A percentile compares a stretch with the other conserved stretches of the same genome.
Conservation (phyloP, 2,113 vertebrate species). For the Leptocoma aspasia region DNA sequence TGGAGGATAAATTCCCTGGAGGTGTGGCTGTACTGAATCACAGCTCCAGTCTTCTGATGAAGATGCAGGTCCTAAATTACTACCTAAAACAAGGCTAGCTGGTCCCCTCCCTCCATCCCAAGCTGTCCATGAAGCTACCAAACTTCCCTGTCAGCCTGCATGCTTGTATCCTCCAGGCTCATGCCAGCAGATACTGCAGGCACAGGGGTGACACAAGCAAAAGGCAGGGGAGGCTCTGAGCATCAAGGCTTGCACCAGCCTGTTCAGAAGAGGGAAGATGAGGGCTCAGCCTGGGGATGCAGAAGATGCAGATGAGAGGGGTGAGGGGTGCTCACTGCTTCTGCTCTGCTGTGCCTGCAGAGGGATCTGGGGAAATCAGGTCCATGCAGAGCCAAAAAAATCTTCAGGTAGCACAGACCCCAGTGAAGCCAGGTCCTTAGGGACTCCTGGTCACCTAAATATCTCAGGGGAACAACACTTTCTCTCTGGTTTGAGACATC, state of each 20-base stretch:
- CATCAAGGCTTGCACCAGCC: fast-evolving
- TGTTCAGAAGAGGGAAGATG: background rate
- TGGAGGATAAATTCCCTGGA: slow-evolving; percentile 34
- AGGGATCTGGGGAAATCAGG: background rate
- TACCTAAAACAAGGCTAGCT: background rate
- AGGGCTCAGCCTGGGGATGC: background rate
- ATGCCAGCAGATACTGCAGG: background rate
- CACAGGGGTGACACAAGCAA: background rate
- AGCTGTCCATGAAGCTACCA: background rate
- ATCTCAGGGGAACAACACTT: background rate
- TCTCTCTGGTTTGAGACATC: background rate
- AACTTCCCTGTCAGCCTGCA: background rate
- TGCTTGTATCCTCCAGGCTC: background rate
- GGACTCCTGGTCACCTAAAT: background rate
- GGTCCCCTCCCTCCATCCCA: background rate
- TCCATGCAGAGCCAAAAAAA: background rate
- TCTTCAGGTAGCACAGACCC: background rate
- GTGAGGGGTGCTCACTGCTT: background rate
- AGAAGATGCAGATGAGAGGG: background rate
- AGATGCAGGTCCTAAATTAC: background rate
- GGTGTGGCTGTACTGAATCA: slow-evolving; percentile 50
- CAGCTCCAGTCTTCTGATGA: background rate
- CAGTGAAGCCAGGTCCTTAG: background rate
- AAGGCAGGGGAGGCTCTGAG: background rate
- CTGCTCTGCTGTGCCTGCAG: background rate